These are phyloP conservation scores for Callipepla californica DNA, from an alignment of 2,113 vertebrate species.

Conservation along the genomic window DNA sequence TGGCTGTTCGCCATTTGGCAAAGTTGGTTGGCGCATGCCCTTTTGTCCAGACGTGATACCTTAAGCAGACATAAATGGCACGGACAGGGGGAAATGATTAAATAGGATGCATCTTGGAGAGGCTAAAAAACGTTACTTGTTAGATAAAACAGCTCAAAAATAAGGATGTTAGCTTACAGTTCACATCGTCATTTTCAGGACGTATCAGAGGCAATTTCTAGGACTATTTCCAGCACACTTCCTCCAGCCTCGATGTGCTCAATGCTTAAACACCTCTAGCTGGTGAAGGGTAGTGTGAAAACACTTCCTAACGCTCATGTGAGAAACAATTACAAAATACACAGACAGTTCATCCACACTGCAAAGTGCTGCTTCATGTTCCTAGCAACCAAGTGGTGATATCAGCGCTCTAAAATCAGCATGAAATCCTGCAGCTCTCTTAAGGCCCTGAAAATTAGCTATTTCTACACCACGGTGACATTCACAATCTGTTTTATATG, in stretches of 20 bases:
- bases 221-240: not conserved
- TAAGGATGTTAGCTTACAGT: constrained; percentile 19
- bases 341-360: constrained; percentile 18
- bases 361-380: not conserved
- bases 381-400: not conserved
- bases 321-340: constrained; percentile 47
- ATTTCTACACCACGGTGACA: not conserved
- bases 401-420: not conserved
- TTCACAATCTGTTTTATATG: not conserved
- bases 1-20: constrained; percentile 97
- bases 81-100: not conserved
- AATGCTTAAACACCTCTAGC: not conserved
- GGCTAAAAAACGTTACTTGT: not conserved
- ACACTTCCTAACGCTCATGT: constrained; percentile 27
- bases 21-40: constrained; percentile 98
- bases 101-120: not conserved
- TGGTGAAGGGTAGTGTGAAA: constrained; percentile 18
- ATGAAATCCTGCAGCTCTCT: constrained; percentile 23
- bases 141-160: not conserved
- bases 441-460: constrained; percentile 36
- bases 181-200: constrained; percentile 3
- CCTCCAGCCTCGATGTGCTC: not conserved
- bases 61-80: constrained; percentile 62
- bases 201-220: not conserved
- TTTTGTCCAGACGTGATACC: constrained; percentile 99